Conservation (phyloP, 2,888 invertebrate genomes). For the Netelia virgata region DNA sequence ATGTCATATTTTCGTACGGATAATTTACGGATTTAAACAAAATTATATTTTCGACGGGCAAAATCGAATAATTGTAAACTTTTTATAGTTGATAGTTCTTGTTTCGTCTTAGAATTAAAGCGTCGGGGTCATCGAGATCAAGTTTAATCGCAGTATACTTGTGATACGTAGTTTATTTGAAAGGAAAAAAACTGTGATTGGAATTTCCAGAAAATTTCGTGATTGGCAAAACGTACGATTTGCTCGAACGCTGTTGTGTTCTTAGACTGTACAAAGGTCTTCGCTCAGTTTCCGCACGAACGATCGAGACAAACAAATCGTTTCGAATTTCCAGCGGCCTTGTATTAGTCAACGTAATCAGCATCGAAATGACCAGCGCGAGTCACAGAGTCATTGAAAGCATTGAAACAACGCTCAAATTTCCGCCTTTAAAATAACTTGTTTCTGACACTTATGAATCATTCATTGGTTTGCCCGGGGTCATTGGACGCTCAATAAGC, state of each 20-base stretch:
- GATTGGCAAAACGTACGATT: constrained; percentile 7
- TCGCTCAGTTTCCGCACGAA: constrained; percentile 8
- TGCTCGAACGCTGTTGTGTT: not conserved
- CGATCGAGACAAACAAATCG: constrained; percentile 10
- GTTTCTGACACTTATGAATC: constrained; percentile 11
- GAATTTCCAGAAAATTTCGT: constrained; percentile 24
- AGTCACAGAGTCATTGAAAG: constrained; percentile 15
- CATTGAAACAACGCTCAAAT: constrained; percentile 4
- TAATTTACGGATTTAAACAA: not conserved
- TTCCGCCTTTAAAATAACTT: not conserved
- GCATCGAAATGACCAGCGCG: not conserved
- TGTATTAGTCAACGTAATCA: not conserved
- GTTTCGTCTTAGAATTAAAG: constrained; percentile 9
- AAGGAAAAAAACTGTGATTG: not conserved
- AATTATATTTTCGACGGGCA: not conserved
- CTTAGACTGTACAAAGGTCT: constrained; percentile 37
- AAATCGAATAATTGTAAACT: not conserved
- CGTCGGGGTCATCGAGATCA: constrained; percentile 7
- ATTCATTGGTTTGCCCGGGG: constrained; percentile 44
- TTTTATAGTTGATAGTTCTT: not conserved
- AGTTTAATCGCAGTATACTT: constrained; percentile 2
- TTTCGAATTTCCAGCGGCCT: not conserved
- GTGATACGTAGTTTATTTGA: not conserved
- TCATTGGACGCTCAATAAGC: constrained; percentile 50
- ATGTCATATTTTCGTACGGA: not conserved